Conservation (phyloP, 2,888 invertebrate species). For the Chelonus formosanus region DNA sequence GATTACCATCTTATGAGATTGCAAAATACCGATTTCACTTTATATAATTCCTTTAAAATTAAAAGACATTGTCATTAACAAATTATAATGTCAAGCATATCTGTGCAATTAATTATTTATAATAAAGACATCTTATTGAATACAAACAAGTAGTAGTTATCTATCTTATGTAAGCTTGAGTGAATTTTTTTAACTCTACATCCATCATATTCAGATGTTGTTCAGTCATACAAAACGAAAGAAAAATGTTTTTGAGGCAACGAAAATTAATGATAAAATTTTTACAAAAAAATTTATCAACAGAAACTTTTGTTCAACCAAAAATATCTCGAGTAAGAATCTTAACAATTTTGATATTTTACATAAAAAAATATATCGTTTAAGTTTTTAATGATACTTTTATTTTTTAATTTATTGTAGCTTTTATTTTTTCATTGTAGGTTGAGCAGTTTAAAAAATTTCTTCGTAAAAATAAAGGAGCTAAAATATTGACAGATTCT, state of each 20-base stretch:
- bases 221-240: neutral
- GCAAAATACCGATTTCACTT: too few relatives aligned
- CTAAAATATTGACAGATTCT: slow-evolving; percentile 74
- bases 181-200: neutral
- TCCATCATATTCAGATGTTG: neutral
- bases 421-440: slow-evolving; percentile 46
- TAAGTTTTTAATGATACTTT: neutral
- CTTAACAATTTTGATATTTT: neutral
- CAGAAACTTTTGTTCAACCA: slow-evolving; percentile 25
- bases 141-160: neutral
- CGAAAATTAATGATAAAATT: slow-evolving; percentile 19
- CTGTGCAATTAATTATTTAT: too few relatives aligned
- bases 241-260: slow-evolving; percentile 31
- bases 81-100: too few relatives aligned
- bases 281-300: slow-evolving; percentile 26
- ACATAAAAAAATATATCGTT: neutral
- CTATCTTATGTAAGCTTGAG: neutral
- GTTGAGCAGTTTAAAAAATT: slow-evolving; percentile 50
- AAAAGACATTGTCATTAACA: too few relatives aligned
- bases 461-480: slow-evolving; percentile 41
- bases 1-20: too few relatives aligned
- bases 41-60: too few relatives aligned
- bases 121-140: too few relatives aligned
- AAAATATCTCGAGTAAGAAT: slow-evolving; percentile 37
- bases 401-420: neutral